Conservation (phyloP, 2,888 invertebrate species). For the Hypena proboscidalis region DNA sequence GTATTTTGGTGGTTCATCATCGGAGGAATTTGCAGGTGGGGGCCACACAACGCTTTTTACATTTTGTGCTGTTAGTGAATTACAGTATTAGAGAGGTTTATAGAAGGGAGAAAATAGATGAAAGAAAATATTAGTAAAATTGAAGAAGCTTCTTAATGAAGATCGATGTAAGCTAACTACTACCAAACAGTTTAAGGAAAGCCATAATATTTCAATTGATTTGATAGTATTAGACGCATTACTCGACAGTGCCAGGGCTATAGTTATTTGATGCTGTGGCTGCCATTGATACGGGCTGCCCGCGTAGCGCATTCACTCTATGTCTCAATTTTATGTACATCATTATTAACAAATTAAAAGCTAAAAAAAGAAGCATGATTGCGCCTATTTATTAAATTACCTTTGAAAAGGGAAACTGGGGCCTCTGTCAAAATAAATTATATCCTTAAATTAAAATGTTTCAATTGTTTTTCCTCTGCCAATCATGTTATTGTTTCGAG, state of each 20-base stretch:
- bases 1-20: slow-evolving; percentile 68
- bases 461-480: slow-evolving; percentile 4
- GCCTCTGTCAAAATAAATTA: slow-evolving; percentile 81
- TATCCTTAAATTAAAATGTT: slow-evolving; percentile 41
- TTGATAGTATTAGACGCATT: slow-evolving; percentile 52
- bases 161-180: slow-evolving; percentile 47
- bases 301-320: slow-evolving; percentile 67
- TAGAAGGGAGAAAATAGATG: slow-evolving; percentile 68
- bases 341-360: slow-evolving; percentile 55
- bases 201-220: slow-evolving; percentile 60
- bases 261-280: slow-evolving; percentile 65
- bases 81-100: slow-evolving; percentile 52
- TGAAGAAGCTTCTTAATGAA: slow-evolving; percentile 54
- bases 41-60: slow-evolving; percentile 84
- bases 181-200: slow-evolving; percentile 52
- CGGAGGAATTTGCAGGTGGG: slow-evolving; percentile 72
- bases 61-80: slow-evolving; percentile 74
- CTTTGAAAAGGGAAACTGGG: slow-evolving; percentile 83
- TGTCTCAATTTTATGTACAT: slow-evolving; percentile 56
- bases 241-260: slow-evolving; percentile 63
- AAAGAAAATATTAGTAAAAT: slow-evolving; percentile 73
- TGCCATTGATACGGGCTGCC: slow-evolving; percentile 63
- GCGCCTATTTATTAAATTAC: slow-evolving; percentile 75
- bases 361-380: slow-evolving; percentile 70
- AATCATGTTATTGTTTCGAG: no score